phyloP scores from a whole-genome alignment of 2,113 vertebrate genomes.

The Harpagus bidentatus region DNA sequence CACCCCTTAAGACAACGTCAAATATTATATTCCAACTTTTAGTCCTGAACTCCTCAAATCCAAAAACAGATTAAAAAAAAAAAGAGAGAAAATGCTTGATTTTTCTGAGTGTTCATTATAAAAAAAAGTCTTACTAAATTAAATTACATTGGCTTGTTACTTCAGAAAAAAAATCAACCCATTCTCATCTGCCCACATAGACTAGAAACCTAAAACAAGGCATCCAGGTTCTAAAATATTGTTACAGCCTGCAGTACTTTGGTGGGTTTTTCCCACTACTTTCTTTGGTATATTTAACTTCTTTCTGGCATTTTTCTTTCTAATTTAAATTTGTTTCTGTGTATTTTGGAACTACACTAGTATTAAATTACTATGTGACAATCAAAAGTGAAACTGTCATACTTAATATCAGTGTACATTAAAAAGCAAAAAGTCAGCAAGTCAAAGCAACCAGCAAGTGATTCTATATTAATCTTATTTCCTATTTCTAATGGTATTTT shows the following conservation, averaged over 20 bases:
- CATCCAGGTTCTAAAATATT: neutral
- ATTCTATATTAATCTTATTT: neutral
- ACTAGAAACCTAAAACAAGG: neutral
- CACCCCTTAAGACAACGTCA: neutral
- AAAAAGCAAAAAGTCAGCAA: neutral
- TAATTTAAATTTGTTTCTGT: neutral
- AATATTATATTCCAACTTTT: neutral
- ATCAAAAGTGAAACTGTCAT: neutral
- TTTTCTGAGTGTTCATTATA: neutral
- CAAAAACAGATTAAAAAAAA: neutral
- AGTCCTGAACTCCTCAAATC: neutral
- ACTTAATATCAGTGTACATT: neutral
- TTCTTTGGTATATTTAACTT: neutral
- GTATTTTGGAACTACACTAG: neutral
- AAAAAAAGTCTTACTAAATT: neutral
- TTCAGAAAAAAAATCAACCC: neutral
- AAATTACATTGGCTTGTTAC: neutral
- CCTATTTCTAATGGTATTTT: neutral
- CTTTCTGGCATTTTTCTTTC: neutral
- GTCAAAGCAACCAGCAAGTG: neutral
- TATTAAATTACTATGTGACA: neutral
- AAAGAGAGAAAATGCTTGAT: neutral
- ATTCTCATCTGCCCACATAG: neutral
- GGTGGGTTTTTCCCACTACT: neutral
- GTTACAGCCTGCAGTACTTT: neutral